Conservation (phyloP, 2,888 invertebrate species). For the Leptinotarsa rubiginosa region DNA sequence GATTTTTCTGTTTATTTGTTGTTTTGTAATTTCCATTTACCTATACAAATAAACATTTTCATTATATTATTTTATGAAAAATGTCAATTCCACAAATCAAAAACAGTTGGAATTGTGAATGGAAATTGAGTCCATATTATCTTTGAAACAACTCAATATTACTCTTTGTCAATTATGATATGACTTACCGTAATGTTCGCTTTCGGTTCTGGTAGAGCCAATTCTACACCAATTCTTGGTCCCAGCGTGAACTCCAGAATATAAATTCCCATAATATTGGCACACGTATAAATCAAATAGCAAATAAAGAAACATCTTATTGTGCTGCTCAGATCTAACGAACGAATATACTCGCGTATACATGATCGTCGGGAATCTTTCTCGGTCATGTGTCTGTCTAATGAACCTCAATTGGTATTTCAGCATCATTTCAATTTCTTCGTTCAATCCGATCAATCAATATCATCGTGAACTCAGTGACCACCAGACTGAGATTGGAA, state of each 20-base stretch:
- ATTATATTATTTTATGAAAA: too few species aligned
- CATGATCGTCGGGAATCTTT: neutral
- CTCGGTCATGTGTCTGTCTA: neutral
- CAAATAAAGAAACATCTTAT: neutral
- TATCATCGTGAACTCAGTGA: neutral
- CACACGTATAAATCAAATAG: neutral
- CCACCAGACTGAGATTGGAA: too few species aligned
- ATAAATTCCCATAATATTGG: neutral
- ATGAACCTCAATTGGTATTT: neutral
- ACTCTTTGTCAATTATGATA: too few species aligned
- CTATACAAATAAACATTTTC: too few species aligned
- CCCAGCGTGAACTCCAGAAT: conserved; percentile 3
- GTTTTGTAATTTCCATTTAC: too few species aligned
- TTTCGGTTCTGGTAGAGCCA: neutral
- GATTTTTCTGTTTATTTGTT: too few species aligned
- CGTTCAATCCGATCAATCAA: neutral
- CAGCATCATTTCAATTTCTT: neutral
- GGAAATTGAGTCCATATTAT: too few species aligned
- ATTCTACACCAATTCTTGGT: neutral
- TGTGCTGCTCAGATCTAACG: neutral
- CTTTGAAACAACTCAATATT: too few species aligned
- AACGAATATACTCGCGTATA: neutral
- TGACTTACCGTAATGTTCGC: neutral
- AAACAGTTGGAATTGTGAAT: too few species aligned
- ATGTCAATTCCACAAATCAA: too few species aligned